These are phyloP conservation scores for Thalassarche chlororhynchos DNA, from an alignment of 2,113 vertebrate genomes.

Conservation along the genomic window DNA sequence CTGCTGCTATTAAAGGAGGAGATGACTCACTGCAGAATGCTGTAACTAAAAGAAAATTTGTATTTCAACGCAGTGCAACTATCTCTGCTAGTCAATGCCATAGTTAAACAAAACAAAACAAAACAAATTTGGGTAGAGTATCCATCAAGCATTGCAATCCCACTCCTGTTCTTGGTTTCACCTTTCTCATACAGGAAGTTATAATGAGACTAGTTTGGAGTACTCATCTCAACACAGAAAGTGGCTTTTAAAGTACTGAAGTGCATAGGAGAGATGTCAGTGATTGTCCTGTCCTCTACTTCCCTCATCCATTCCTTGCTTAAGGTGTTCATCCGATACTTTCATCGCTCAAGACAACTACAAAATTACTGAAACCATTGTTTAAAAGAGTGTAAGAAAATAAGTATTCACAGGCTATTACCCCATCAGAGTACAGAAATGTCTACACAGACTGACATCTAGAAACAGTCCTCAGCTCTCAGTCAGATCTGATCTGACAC, in stretches of 20 bases:
- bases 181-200: not conserved
- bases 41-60: slow-evolving; percentile 48
- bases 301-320: not conserved
- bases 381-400: not conserved
- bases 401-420: not conserved
- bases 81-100: not conserved
- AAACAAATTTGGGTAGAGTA: not conserved
- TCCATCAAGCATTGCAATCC: not conserved
- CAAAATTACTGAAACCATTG: not conserved
- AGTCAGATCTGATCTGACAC: not conserved
- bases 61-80: not conserved
- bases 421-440: not conserved
- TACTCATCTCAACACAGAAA: not conserved
- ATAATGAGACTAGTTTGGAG: not conserved
- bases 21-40: slow-evolving; percentile 60
- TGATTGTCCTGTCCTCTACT: not conserved
- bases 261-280: not conserved
- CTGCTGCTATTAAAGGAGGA: not conserved
- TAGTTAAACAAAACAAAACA: not conserved
- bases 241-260: not conserved
- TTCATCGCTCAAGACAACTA: not conserved
- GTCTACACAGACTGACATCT: not conserved
- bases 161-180: not conserved
- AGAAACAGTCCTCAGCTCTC: not conserved
- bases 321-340: not conserved